phyloP scores from a whole-genome alignment of 2,113 vertebrate genomes.

The Odocoileus hemionus region DNA sequence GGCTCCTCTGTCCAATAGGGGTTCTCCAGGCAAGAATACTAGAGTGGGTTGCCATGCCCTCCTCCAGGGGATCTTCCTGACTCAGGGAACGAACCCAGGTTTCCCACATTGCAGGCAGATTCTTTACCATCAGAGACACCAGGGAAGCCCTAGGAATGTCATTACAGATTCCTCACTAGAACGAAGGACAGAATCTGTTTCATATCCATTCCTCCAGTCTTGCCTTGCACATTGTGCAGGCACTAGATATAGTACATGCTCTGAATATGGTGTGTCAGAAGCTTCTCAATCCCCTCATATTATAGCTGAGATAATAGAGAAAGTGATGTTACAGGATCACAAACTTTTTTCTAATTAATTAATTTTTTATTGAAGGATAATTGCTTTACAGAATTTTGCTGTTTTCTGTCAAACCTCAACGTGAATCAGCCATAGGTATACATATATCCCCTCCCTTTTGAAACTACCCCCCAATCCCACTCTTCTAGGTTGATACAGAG shows the following conservation, averaged over 20 bases:
- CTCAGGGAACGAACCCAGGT: neutral
- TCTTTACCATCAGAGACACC: neutral
- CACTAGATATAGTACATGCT: slow-evolving; percentile 56
- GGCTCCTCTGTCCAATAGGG: neutral
- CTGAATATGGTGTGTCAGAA: slow-evolving; percentile 90
- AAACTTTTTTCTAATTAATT: slow-evolving; percentile 70
- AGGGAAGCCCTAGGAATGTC: neutral
- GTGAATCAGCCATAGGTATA: neutral
- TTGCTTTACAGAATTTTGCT: neutral
- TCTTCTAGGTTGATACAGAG: neutral
- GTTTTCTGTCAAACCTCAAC: neutral
- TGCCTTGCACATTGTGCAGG: neutral
- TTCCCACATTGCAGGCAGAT: neutral
- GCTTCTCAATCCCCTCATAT: slow-evolving; percentile 87
- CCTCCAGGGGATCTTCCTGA: neutral
- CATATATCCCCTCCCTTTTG: neutral
- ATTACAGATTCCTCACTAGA: neutral
- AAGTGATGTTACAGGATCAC: slow-evolving; percentile 84
- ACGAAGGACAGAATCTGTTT: neutral
- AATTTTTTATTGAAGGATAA: neutral
- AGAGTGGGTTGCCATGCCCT: neutral
- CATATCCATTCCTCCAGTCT: neutral
- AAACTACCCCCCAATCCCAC: neutral
- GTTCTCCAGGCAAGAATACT: neutral
- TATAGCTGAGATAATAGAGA: slow-evolving; percentile 86